These are phyloP conservation scores for Plectus sambesii DNA, from an alignment of 1,140 invertebrate species.

Conservation along the genomic window DNA sequence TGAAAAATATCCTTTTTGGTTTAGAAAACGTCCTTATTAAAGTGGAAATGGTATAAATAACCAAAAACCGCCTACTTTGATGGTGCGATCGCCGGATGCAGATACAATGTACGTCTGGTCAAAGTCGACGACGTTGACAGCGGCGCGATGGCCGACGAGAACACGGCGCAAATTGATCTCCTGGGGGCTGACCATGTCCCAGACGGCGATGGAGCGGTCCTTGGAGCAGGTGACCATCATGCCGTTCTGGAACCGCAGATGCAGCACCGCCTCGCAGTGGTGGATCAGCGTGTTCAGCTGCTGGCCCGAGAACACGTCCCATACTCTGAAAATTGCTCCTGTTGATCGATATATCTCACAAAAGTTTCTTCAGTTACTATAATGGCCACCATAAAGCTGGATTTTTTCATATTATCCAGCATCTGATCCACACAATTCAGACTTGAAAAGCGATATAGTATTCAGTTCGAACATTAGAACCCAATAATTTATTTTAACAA, in stretches of 20 bases:
- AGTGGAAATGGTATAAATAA: slow-evolving; percentile 1
- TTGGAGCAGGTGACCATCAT: slow-evolving; percentile 96
- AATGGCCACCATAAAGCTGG: no score
- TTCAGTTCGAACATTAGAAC: no score
- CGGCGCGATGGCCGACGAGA: slow-evolving; percentile 89
- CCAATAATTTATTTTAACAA: no score
- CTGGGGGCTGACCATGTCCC: slow-evolving; percentile 95
- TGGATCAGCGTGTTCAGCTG: slow-evolving; percentile 92
- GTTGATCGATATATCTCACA: no score
- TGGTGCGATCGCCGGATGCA: slow-evolving; percentile 96
- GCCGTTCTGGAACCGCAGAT: slow-evolving; percentile 92
- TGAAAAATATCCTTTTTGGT: no score
- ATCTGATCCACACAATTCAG: no score
- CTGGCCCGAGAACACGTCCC: slow-evolving; percentile 53
- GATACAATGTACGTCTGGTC: slow-evolving; percentile 99
- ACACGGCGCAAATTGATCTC: slow-evolving; percentile 89
- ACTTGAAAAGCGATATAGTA: no score
- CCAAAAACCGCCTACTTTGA: slow-evolving; percentile 59
- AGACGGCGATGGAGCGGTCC: slow-evolving; percentile 97
- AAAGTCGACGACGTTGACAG: slow-evolving; percentile 99
- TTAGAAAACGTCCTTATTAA: no score
- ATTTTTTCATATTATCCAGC: no score
- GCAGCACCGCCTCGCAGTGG: slow-evolving; percentile 96
- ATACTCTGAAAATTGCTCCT: slow-evolving; percentile 51
- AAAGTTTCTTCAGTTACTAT: no score